Conservation (phyloP, 2,113 vertebrate genomes). For the Triplophysa tibetana region DNA sequence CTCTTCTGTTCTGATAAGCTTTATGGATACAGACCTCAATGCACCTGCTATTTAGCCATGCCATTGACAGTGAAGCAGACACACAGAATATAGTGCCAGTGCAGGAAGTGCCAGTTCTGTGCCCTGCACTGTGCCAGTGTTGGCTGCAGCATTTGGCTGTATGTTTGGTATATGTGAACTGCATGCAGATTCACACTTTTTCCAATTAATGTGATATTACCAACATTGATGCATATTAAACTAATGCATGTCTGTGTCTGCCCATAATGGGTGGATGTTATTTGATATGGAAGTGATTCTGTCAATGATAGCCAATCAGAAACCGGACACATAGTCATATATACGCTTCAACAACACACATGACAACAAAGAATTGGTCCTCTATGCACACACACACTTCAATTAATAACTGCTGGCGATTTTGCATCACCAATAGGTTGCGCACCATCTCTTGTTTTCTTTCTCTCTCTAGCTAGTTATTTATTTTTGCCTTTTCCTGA, state of each 20-base stretch:
- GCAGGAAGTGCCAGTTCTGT: not conserved
- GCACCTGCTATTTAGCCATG: conserved; percentile 24
- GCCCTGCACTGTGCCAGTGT: not conserved
- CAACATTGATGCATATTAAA: conserved; percentile 66
- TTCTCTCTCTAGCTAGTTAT: conserved; percentile 52
- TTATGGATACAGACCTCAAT: not conserved
- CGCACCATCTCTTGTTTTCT: conserved; percentile 38
- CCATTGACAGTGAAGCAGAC: conserved; percentile 26
- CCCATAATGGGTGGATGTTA: not conserved
- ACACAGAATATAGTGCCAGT: conserved; percentile 24
- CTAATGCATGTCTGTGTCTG: not conserved
- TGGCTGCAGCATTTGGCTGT: conserved; percentile 22
- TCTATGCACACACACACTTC: conserved; percentile 72
- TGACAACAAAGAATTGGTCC: conserved; percentile 64
- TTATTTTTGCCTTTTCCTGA: conserved; percentile 57
- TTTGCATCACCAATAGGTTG: conserved; percentile 67
- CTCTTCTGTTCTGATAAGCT: not conserved
- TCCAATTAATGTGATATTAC: conserved; percentile 75
- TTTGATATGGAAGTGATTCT: too few relatives aligned
- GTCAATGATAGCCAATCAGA: too few relatives aligned
- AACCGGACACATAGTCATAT: conserved; percentile 43
- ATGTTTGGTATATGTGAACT: conserved; percentile 13
- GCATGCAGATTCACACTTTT: conserved; percentile 66
- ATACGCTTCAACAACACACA: conserved; percentile 72
- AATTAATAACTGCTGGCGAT: conserved; percentile 87